These are phyloP conservation scores for Caradrina clavipalpis DNA, from an alignment of 2,888 invertebrate genomes.

Conservation along the genomic window DNA sequence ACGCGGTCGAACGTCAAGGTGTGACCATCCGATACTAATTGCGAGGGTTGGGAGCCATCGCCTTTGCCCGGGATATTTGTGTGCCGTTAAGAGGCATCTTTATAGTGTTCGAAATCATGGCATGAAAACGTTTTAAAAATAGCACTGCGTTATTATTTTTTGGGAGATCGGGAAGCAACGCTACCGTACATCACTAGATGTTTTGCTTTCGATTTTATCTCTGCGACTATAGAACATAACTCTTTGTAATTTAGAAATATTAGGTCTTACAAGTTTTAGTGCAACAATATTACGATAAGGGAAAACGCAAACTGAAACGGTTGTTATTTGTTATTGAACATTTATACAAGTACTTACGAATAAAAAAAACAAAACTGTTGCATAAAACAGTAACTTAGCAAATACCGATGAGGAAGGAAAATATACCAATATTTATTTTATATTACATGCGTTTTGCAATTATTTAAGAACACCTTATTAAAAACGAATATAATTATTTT, in stretches of 20 bases:
- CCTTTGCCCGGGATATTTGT: slow-evolving; percentile 81
- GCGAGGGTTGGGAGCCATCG: slow-evolving; percentile 81
- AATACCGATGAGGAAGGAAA: slow-evolving; percentile 28
- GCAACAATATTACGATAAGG: neutral
- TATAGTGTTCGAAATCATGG: slow-evolving; percentile 77
- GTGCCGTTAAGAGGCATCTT: slow-evolving; percentile 83
- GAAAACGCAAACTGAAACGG: neutral
- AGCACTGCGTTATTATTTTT: slow-evolving; percentile 67
- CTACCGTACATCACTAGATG: slow-evolving; percentile 44
- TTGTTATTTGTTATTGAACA: slow-evolving; percentile 15
- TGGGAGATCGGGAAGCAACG: slow-evolving; percentile 50
- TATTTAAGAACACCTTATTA: neutral
- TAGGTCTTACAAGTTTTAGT: neutral
- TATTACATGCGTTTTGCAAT: slow-evolving; percentile 6
- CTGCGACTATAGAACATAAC: slow-evolving; percentile 38
- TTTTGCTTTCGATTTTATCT: slow-evolving; percentile 50
- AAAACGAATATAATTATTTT: slow-evolving; percentile 6
- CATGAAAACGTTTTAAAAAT: slow-evolving; percentile 82
- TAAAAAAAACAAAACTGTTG: slow-evolving; percentile 10
- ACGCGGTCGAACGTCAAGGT: slow-evolving; percentile 87
- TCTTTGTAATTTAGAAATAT: neutral
- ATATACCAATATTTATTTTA: slow-evolving; percentile 13
- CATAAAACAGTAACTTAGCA: neutral
- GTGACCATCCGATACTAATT: slow-evolving; percentile 91
- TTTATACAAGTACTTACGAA: neutral